Evolutionary conservation across 2,113 vertebrate genomes (phyloP).

Genomic region (Lates calcarifer): DNA sequence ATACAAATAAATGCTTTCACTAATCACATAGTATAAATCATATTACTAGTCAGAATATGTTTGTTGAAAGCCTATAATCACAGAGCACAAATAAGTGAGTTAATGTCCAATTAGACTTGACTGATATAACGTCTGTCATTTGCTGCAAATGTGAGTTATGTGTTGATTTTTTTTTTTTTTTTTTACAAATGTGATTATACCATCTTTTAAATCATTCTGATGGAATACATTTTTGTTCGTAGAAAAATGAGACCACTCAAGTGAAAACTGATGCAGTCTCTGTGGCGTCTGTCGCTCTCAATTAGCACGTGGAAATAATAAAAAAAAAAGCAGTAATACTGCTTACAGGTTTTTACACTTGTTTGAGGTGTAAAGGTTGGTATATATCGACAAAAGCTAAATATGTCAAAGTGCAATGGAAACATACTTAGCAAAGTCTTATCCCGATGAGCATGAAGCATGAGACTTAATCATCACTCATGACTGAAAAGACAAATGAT

Average conservation of each 20-base stretch:
- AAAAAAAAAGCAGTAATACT: background rate
- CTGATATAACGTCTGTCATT: too few relatives aligned
- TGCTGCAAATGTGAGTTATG: too few relatives aligned
- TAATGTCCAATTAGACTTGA: conserved; percentile 17
- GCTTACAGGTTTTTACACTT: too few relatives aligned
- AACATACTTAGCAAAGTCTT: too few relatives aligned
- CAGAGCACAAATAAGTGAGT: conserved; percentile 1
- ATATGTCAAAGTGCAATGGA: too few relatives aligned
- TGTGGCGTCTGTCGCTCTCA: background rate
- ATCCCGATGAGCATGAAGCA: too few relatives aligned
- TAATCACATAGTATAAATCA: background rate
- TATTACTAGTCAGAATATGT: background rate
- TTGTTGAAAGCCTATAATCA: background rate
- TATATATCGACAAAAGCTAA: too few relatives aligned
- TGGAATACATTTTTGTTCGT: background rate
- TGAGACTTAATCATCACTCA: background rate
- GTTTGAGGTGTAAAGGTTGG: background rate
- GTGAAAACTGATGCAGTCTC: background rate
- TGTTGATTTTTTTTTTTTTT: background rate
- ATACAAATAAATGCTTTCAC: background rate
- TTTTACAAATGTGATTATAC: background rate
- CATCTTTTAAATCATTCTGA: background rate
- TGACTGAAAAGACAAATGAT: background rate
- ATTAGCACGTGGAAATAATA: background rate
- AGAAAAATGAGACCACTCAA: background rate